Conservation (phyloP, 1,140 invertebrate species). For the Panagrolaimus sp. region DNA sequence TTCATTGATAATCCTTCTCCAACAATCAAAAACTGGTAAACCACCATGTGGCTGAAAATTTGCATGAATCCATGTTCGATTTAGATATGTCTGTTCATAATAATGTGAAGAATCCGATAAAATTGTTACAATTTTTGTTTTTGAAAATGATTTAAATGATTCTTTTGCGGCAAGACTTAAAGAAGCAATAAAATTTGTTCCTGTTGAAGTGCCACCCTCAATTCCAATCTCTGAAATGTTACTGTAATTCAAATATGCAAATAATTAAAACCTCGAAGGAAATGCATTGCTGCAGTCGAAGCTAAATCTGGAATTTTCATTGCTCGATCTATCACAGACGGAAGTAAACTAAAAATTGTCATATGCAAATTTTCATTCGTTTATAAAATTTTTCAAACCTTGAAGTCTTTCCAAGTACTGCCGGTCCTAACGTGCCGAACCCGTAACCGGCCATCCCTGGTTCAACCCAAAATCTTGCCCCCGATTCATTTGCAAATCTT, state of each 20-base stretch:
- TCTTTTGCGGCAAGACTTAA: slow-evolving; percentile 15
- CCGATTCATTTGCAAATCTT: slow-evolving; percentile 19
- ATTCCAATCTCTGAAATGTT: slow-evolving; percentile 17
- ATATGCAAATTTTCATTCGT: not conserved
- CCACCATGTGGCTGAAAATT: slow-evolving; percentile 21
- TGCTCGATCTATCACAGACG: slow-evolving; percentile 26
- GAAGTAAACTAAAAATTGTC: slow-evolving; percentile 23
- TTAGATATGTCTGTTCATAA: slow-evolving; percentile 24
- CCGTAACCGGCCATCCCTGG: slow-evolving; percentile 15
- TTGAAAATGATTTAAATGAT: slow-evolving; percentile 15
- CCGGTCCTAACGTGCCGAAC: not conserved
- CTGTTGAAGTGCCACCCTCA: slow-evolving; percentile 14
- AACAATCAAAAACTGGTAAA: slow-evolving; percentile 14
- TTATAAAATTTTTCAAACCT: not conserved
- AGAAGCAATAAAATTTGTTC: slow-evolving; percentile 23
- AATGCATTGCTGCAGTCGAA: slow-evolving; percentile 25
- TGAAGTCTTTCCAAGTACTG: slow-evolving; percentile 14
- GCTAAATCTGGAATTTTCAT: slow-evolving; percentile 25
- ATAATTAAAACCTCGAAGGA: slow-evolving; percentile 13
- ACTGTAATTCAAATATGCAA: not conserved
- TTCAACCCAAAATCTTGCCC: slow-evolving; percentile 19
- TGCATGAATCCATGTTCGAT: slow-evolving; percentile 25
- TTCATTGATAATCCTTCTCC: slow-evolving; percentile 18
- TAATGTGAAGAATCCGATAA: slow-evolving; percentile 12
- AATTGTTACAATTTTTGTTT: slow-evolving; percentile 14